phyloP scores from a whole-genome alignment of 2,113 vertebrate species.

The Amphilophus citrinellus region DNA sequence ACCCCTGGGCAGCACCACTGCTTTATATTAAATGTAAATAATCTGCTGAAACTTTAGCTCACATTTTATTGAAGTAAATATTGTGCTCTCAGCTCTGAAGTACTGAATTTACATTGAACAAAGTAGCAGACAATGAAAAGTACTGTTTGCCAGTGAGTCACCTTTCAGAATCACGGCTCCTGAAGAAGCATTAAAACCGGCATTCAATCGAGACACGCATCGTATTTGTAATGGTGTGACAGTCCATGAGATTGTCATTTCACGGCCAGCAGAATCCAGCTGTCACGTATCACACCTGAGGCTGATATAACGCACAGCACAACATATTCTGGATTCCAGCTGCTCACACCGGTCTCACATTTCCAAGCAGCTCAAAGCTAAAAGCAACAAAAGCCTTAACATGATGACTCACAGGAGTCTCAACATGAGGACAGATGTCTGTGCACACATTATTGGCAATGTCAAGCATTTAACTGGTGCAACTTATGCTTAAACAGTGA shows the following conservation, averaged over 20 bases:
- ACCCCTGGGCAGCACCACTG: accelerated
- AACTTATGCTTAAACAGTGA: no score
- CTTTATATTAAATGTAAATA: background rate
- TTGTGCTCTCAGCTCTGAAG: background rate
- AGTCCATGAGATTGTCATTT: no score
- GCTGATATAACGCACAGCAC: background rate
- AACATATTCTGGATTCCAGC: background rate
- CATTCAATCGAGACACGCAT: background rate
- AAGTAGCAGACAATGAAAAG: no score
- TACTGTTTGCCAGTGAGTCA: background rate
- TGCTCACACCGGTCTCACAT: background rate
- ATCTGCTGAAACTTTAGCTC: background rate
- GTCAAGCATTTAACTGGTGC: background rate
- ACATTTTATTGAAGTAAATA: background rate
- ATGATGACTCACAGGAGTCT: background rate
- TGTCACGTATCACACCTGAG: background rate
- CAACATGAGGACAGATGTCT: background rate
- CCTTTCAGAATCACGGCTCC: background rate
- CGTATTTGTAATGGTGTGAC: background rate
- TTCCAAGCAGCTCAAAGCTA: background rate
- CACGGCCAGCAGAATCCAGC: background rate
- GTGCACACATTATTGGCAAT: no score
- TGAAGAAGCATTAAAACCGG: no score
- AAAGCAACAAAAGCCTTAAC: background rate
- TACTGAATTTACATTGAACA: background rate